These are phyloP conservation scores for Zeus faber DNA, from an alignment of 2,113 vertebrate genomes.

Conservation along the genomic window DNA sequence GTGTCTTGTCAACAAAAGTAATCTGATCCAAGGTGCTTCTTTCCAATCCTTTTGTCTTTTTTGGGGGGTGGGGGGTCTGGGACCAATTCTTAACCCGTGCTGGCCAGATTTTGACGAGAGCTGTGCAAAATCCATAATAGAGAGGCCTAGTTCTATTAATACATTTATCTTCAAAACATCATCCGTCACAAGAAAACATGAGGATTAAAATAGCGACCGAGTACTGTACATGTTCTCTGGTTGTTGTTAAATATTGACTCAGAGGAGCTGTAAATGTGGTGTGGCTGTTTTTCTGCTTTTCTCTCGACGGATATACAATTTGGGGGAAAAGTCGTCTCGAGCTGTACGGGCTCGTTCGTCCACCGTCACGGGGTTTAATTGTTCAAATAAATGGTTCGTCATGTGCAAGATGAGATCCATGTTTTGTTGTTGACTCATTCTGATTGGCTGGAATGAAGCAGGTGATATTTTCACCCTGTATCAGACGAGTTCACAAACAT, in stretches of 20 bases:
- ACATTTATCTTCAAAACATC: constrained; percentile 36
- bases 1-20: no score
- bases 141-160: constrained; percentile 46
- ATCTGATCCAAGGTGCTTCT: no score
- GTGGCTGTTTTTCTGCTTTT: constrained; percentile 29
- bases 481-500: no score
- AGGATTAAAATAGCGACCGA: constrained; percentile 61
- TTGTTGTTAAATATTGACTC: constrained; percentile 61
- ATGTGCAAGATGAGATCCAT: neutral
- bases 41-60: no score
- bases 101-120: constrained; percentile 19
- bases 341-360: no score
- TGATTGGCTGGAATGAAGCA: neutral
- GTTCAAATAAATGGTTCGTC: no score
- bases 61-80: no score
- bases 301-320: constrained; percentile 21
- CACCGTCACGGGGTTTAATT: no score
- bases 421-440: neutral
- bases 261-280: constrained; percentile 36
- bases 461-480: no score
- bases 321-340: no score
- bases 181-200: constrained; percentile 47
- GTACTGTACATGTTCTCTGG: constrained; percentile 46
- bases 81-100: no score
- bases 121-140: constrained; percentile 16